phyloP scores from a whole-genome alignment of 23 tunicate species.

The Styela clava region DNA sequence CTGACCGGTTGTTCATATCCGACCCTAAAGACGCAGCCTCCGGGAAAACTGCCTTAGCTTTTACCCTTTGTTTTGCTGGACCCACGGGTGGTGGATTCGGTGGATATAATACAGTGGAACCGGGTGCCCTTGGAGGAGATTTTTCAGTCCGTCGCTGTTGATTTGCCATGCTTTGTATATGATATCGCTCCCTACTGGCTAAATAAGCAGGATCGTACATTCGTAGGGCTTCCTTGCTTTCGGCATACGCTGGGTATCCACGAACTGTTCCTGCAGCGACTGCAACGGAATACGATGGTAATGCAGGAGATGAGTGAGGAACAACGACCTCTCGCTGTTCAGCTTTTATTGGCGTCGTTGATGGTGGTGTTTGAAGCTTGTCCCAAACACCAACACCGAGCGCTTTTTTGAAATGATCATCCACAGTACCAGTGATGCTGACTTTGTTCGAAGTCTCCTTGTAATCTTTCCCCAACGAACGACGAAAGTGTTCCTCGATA shows the following conservation, averaged over 20 bases:
- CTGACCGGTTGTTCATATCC: not conserved
- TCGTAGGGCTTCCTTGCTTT: not conserved
- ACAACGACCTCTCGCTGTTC: conserved; percentile 4
- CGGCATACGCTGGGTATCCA: not conserved
- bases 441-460: conserved; percentile 50
- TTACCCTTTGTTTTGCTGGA: conserved; percentile 14
- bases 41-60: conserved; percentile 19
- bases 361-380: conserved; percentile 18
- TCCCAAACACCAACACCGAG: conserved; percentile 60
- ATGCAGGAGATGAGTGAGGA: not conserved
- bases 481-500: conserved; percentile 72
- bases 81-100: conserved; percentile 1
- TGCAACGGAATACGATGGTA: conserved; percentile 28
- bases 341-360: conserved; percentile 24
- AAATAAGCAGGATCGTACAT: not conserved
- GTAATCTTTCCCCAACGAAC: conserved; percentile 58
- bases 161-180: conserved; percentile 7
- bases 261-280: not conserved
- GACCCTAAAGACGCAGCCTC: not conserved
- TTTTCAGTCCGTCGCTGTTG: not conserved
- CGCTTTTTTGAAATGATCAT: conserved; percentile 74
- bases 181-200: conserved; percentile 8
- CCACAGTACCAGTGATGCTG: conserved; percentile 60
- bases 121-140: conserved; percentile 14
- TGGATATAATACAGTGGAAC: conserved; percentile 31